Evolutionary conservation across 2,113 vertebrate genomes (phyloP).

Genomic region (Melospiza georgiana): DNA sequence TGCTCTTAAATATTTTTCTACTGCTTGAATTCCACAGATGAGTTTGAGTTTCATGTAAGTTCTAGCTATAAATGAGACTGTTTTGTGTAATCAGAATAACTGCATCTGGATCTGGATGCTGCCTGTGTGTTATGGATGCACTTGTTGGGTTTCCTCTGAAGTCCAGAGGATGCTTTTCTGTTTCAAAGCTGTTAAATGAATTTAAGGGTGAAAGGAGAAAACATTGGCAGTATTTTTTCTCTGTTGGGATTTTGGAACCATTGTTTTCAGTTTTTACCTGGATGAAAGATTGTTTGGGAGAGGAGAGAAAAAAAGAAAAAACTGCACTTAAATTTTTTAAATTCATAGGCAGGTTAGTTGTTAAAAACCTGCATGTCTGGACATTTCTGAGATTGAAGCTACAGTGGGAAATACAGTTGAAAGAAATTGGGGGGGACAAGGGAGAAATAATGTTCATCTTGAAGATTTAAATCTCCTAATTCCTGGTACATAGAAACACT

Average conservation of each 20-base stretch:
- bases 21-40: background rate
- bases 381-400: background rate
- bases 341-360: background rate
- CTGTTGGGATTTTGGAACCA: background rate
- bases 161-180: background rate
- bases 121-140: background rate
- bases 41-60: background rate
- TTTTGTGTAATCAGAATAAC: background rate
- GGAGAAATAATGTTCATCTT: background rate
- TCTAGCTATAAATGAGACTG: background rate
- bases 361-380: background rate
- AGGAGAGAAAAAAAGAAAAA: background rate
- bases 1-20: background rate
- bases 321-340: rapidly evolving
- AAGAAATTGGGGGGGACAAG: background rate
- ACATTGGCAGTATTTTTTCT: background rate
- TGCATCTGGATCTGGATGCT: background rate
- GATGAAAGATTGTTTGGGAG: background rate
- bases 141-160: background rate
- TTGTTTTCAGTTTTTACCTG: background rate
- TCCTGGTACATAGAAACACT: background rate
- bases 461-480: background rate
- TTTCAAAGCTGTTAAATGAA: background rate
- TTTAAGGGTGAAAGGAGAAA: background rate
- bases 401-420: background rate